These are phyloP conservation scores for Orthosia gracilis DNA, from an alignment of 2,888 invertebrate genomes.

Conservation along the genomic window DNA sequence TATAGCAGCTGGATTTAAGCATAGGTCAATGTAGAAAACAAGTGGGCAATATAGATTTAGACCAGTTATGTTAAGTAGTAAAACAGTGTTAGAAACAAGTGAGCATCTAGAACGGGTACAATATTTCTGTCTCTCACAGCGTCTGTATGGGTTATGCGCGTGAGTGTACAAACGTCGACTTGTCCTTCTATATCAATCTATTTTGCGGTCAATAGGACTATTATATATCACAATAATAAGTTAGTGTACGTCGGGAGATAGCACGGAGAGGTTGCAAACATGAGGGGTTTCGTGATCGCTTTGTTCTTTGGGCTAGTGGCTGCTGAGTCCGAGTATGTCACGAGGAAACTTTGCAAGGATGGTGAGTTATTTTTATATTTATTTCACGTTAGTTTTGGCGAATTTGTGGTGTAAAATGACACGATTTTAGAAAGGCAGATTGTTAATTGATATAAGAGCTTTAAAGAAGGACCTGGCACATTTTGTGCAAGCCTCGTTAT, in stretches of 20 bases:
- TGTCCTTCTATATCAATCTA: slow-evolving; percentile 57
- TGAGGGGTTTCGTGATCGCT: slow-evolving; percentile 57
- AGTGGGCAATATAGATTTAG: no score
- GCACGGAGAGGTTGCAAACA: slow-evolving; percentile 47
- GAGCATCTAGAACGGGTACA: background rate
- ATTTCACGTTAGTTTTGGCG: background rate
- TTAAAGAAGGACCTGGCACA: background rate
- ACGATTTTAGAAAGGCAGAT: background rate
- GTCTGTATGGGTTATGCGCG: slow-evolving; percentile 5
- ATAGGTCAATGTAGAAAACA: background rate
- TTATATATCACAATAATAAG: slow-evolving; percentile 57
- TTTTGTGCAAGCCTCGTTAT: background rate
- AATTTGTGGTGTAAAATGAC: background rate
- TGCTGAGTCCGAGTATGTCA: slow-evolving; percentile 72
- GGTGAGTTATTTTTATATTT: slow-evolving; percentile 70
- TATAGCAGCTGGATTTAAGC: background rate
- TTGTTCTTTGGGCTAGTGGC: slow-evolving; percentile 49
- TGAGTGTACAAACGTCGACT: slow-evolving; percentile 27
- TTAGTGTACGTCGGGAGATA: slow-evolving; percentile 51
- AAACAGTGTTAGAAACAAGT: slow-evolving; percentile 14
- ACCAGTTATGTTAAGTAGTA: slow-evolving; percentile 9
- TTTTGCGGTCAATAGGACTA: slow-evolving; percentile 61
- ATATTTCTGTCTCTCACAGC: slow-evolving; percentile 17
- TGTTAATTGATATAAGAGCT: background rate
- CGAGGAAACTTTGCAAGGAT: slow-evolving; percentile 78